phyloP scores from a whole-genome alignment of 2,888 invertebrate genomes.

The Pomacea canaliculata region DNA sequence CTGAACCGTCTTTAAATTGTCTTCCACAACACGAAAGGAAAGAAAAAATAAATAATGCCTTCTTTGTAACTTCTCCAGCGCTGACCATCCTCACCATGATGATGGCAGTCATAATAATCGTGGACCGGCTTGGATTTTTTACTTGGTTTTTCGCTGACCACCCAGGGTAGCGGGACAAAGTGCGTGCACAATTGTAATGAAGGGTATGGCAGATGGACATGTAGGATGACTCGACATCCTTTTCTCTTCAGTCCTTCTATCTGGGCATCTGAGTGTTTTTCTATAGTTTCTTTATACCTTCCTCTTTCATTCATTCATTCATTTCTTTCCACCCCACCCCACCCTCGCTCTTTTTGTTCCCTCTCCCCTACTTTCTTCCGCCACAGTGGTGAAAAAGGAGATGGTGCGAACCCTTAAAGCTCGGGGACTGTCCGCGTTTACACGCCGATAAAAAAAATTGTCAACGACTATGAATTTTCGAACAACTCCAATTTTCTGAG shows the following conservation, averaged over 20 bases:
- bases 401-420: not conserved
- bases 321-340: not conserved
- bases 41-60: too few relatives aligned
- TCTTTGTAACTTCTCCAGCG: too few relatives aligned
- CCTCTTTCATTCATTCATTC: not conserved
- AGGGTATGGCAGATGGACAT: too few relatives aligned
- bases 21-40: too few relatives aligned
- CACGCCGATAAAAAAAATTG: not conserved
- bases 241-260: not conserved
- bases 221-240: not conserved
- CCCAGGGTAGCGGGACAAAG: too few relatives aligned
- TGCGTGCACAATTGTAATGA: too few relatives aligned
- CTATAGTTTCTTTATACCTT: not conserved
- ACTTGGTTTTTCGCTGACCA: too few relatives aligned
- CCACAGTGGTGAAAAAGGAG: not conserved
- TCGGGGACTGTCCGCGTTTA: not conserved
- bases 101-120: too few relatives aligned
- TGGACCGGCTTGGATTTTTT: too few relatives aligned
- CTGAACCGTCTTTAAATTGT: too few relatives aligned
- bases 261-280: not conserved
- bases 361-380: not conserved
- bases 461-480: constrained; percentile 20
- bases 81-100: too few relatives aligned
- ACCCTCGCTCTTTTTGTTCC: not conserved
- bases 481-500: constrained; percentile 6